Evolutionary conservation across 2,113 vertebrate species (phyloP).

Genomic region (Sylvia atricapilla): DNA sequence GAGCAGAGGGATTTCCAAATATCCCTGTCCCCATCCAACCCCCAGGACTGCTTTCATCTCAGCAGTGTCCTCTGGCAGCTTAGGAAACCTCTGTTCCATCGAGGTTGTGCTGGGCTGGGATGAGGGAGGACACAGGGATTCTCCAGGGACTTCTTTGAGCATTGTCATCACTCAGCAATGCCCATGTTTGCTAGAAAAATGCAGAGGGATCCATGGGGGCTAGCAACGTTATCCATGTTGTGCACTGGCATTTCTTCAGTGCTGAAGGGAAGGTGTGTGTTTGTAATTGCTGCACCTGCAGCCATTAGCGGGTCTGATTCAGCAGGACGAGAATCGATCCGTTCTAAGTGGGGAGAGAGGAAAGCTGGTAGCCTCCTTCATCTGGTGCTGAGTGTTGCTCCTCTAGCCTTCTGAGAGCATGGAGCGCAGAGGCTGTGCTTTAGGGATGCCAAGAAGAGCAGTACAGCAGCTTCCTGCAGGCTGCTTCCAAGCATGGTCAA

Average conservation of each 20-base stretch:
- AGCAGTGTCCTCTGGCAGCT: accelerated
- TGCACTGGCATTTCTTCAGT: accelerated
- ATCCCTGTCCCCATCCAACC: neutral
- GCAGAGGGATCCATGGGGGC: neutral
- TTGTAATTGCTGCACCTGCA: neutral
- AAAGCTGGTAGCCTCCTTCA: neutral
- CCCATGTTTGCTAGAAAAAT: neutral
- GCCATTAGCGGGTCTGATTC: neutral
- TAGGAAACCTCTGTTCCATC: neutral
- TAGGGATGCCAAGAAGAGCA: neutral
- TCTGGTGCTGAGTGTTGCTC: neutral
- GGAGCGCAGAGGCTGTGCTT: neutral
- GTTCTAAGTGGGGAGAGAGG: neutral
- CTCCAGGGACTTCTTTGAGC: neutral
- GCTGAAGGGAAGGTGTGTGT: neutral
- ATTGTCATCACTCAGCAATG: accelerated
- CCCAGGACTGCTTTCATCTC: neutral
- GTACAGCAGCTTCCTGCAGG: neutral
- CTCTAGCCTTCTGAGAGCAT: neutral
- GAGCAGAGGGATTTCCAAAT: neutral
- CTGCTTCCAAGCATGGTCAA: neutral
- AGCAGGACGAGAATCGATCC: neutral
- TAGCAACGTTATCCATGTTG: neutral
- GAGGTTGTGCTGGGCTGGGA: neutral
- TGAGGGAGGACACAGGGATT: neutral